Evolutionary conservation across 64 coral and sea anemone genomes (phyloP).

Genomic region (Dendronephthya gigantea): DNA sequence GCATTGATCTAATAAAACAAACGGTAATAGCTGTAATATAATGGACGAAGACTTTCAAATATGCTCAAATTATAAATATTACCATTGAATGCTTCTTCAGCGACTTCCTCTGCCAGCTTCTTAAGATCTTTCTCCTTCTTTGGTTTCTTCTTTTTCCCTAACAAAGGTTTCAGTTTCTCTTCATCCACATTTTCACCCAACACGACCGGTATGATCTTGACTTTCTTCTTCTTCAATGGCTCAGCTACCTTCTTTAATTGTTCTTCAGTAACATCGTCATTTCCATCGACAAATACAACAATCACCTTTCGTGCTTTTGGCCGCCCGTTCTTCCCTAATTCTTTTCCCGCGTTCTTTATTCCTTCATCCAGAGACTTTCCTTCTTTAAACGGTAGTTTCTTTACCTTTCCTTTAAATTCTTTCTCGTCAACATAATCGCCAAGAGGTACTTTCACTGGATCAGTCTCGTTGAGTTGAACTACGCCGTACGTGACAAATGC

Average conservation of each 20-base stretch:
- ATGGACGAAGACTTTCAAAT: background rate
- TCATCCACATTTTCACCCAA: constrained; percentile 41
- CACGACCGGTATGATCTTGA: constrained; percentile 45
- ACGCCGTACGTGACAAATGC: background rate
- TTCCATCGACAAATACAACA: constrained; percentile 32
- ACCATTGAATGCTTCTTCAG: constrained; percentile 50
- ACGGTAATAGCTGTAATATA: background rate
- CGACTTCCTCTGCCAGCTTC: constrained; percentile 43
- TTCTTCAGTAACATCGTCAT: constrained; percentile 17
- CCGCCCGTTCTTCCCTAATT: constrained; percentile 43
- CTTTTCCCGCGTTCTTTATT: constrained; percentile 35
- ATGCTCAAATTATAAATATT: background rate
- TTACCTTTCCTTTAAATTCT: background rate
- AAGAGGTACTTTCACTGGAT: background rate
- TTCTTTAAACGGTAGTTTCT: background rate
- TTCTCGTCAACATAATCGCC: background rate
- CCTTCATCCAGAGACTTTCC: background rate
- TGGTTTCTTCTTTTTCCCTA: constrained; percentile 7
- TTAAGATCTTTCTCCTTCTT: constrained; percentile 6
- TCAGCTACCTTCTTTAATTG: constrained; percentile 18
- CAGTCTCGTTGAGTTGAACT: background rate
- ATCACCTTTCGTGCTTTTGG: constrained; percentile 31
- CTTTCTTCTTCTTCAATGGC: constrained; percentile 26
- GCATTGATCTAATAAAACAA: constrained; percentile 56
- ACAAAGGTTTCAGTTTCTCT: constrained; percentile 28